Conservation (phyloP, 2,113 vertebrate species). For the Paratilapia polleni region DNA sequence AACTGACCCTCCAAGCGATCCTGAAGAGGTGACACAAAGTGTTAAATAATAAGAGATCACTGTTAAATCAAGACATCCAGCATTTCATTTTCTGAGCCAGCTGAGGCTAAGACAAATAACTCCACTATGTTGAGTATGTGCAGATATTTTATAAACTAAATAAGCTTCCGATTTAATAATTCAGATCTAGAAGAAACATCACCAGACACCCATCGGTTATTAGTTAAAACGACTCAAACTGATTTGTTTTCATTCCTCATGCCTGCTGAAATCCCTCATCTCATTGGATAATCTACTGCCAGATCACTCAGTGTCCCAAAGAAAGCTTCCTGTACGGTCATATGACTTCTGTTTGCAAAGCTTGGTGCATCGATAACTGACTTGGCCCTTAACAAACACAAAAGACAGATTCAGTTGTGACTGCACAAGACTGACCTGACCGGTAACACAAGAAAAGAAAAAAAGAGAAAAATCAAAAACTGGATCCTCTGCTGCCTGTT, state of each 20-base stretch:
- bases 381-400: neutral
- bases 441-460: neutral
- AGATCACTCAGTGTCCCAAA: neutral
- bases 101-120: neutral
- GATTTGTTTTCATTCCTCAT: slow-evolving; percentile 3
- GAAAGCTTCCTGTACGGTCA: neutral
- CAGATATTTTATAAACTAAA: neutral
- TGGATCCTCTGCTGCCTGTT: neutral
- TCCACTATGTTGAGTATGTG: neutral
- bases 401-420: neutral
- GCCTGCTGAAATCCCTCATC: neutral
- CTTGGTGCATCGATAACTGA: neutral
- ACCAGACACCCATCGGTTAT: neutral
- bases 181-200: neutral
- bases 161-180: neutral
- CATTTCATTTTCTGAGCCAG: neutral
- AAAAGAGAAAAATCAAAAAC: neutral
- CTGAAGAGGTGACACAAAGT: too few species aligned
- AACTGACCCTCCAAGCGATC: neutral
- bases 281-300: neutral
- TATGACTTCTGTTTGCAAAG: neutral
- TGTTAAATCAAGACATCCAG: neutral
- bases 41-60: neutral
- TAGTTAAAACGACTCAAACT: neutral
- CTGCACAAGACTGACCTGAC: neutral